phyloP scores from a whole-genome alignment of 1,140 invertebrate genomes.

The Nephotettix cincticeps region DNA sequence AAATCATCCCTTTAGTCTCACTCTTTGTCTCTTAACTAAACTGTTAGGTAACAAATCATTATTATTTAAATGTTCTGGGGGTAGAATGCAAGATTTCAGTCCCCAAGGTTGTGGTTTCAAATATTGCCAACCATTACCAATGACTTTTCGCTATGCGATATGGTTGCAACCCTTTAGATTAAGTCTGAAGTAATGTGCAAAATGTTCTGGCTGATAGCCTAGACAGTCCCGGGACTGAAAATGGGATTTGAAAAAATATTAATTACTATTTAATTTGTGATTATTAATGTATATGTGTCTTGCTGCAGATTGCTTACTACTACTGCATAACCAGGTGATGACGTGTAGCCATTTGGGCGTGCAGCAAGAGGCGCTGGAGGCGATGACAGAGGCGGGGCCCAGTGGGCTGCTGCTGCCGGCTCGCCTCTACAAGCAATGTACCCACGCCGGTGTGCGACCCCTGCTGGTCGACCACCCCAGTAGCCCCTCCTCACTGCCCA shows the following conservation, averaged over 20 bases:
- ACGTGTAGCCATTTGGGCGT: slow-evolving; percentile 60
- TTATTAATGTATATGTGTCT: too few species aligned
- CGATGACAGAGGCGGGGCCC: slow-evolving; percentile 61
- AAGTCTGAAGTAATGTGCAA: background rate
- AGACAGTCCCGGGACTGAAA: background rate
- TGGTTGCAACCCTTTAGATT: too few species aligned
- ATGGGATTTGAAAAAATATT: background rate
- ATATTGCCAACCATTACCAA: too few species aligned
- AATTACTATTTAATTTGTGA: too few species aligned
- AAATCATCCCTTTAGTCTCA: too few species aligned
- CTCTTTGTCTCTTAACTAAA: too few species aligned
- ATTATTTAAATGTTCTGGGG: too few species aligned
- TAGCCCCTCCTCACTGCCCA: background rate
- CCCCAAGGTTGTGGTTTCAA: too few species aligned
- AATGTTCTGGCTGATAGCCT: background rate
- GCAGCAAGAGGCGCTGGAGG: slow-evolving; percentile 63
- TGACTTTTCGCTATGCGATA: too few species aligned
- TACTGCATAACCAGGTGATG: slow-evolving; percentile 53
- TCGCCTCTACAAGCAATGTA: slow-evolving; percentile 59
- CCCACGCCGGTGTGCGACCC: slow-evolving; percentile 62
- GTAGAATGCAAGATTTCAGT: too few species aligned
- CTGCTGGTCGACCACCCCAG: slow-evolving; percentile 49
- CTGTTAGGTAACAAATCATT: too few species aligned
- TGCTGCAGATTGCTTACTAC: slow-evolving; percentile 51
- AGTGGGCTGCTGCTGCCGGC: slow-evolving; percentile 65